These are phyloP conservation scores for Anser brachyrhynchus DNA, from an alignment of 2,113 vertebrate species.

Conservation along the genomic window DNA sequence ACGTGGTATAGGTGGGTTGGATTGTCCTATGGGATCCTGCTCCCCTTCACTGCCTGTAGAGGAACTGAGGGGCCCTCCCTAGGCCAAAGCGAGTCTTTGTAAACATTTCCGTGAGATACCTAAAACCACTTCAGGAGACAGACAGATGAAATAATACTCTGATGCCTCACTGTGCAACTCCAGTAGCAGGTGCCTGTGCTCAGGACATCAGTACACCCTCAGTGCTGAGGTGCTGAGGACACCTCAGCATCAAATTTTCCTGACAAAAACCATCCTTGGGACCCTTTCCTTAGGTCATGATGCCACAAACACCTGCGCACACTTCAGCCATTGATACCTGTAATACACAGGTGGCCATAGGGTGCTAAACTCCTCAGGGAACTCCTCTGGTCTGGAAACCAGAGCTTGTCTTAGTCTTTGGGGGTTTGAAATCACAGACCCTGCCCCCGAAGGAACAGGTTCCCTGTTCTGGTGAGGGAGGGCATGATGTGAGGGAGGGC, in stretches of 20 bases:
- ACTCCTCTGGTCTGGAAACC: background rate
- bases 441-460: background rate
- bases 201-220: background rate
- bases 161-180: background rate
- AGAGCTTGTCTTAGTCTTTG: background rate
- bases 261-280: background rate
- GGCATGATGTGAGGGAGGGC: background rate
- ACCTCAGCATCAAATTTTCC: background rate
- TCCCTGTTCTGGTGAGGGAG: background rate
- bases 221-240: background rate
- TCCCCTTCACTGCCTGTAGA: background rate
- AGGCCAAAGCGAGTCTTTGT: background rate
- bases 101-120: background rate
- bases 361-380: background rate
- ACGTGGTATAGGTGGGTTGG: fast-evolving
- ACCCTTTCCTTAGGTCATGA: background rate
- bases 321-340: background rate
- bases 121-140: background rate
- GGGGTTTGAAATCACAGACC: background rate
- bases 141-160: background rate
- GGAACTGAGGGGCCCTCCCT: background rate
- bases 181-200: background rate
- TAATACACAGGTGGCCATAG: background rate
- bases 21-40: background rate
- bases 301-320: background rate